phyloP scores from a whole-genome alignment of 2,113 vertebrate species.

The Thunnus thynnus region DNA sequence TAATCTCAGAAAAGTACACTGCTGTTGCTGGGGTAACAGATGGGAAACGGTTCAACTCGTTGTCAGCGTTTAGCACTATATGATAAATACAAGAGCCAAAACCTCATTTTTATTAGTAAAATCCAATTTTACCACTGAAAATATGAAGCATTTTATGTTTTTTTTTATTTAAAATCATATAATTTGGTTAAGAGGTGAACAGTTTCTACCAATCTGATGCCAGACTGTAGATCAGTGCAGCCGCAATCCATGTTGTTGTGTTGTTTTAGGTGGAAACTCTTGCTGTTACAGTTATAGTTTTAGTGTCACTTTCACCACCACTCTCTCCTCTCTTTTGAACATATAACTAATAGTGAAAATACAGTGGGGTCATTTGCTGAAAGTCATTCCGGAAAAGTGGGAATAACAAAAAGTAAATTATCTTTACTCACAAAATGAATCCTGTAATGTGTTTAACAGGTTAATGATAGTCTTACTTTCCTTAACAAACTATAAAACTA shows the following conservation, averaged over 20 bases:
- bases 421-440: neutral
- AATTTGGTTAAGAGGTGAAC: too few species aligned
- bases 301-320: neutral
- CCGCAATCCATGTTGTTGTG: neutral
- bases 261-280: neutral
- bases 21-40: slow-evolving; percentile 51
- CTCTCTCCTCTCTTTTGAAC: neutral
- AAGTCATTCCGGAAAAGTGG: neutral
- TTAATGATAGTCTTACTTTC: too few species aligned
- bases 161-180: neutral
- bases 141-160: neutral
- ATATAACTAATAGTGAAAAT: neutral
- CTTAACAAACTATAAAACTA: neutral
- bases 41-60: neutral
- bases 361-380: neutral
- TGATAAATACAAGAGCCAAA: too few species aligned
- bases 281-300: neutral
- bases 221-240: neutral
- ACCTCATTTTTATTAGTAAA: neutral
- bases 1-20: slow-evolving; percentile 40
- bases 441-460: neutral
- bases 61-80: slow-evolving; percentile 3
- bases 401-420: neutral
- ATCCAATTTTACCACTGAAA: neutral
- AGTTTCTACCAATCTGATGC: too few species aligned